Conservation (phyloP, 2,797 vertebrate genomes). For the Coregonus suidteri region DNA sequence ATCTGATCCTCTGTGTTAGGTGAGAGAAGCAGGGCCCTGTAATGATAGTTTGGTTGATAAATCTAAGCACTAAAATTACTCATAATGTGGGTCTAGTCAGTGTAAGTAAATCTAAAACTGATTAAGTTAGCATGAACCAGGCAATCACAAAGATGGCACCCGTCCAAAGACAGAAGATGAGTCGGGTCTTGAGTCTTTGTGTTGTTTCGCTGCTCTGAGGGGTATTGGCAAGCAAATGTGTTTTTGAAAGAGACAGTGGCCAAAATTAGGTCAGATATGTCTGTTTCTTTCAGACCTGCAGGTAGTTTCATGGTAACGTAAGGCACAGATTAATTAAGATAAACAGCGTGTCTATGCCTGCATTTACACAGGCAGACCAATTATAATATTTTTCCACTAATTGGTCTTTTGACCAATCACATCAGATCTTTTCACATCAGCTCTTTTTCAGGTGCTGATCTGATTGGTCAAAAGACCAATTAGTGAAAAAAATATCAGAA, state of each 20-base stretch:
- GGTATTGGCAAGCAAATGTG: constrained; percentile 63
- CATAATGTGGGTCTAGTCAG: constrained; percentile 97
- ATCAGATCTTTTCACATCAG: too few relatives aligned
- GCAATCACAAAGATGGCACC: constrained; percentile 98
- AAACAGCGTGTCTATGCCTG: constrained; percentile 81
- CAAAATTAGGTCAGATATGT: constrained; percentile 73
- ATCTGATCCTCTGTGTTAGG: constrained; percentile 69
- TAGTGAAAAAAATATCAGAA: too few relatives aligned
- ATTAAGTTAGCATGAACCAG: constrained; percentile 99
- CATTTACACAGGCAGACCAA: too few relatives aligned
- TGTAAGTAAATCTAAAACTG: constrained; percentile 99
- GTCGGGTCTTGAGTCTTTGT: constrained; percentile 62
- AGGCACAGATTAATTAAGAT: constrained; percentile 94
- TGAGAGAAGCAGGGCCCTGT: constrained; percentile 90
- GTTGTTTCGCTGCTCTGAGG: constrained; percentile 69
- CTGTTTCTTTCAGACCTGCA: constrained; percentile 70
- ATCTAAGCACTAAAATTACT: constrained; percentile 98
- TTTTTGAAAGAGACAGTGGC: constrained; percentile 65
- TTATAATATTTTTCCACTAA: too few relatives aligned
- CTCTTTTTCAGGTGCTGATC: too few relatives aligned
- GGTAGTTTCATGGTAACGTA: constrained; percentile 87
- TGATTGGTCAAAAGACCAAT: too few relatives aligned
- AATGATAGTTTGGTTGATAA: constrained; percentile 99
- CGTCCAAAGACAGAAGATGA: constrained; percentile 80
- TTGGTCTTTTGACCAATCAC: too few relatives aligned